Base-by-base conservation (phyloP, 2,888 invertebrate genomes). In the Drosophila eohydei region DNA sequence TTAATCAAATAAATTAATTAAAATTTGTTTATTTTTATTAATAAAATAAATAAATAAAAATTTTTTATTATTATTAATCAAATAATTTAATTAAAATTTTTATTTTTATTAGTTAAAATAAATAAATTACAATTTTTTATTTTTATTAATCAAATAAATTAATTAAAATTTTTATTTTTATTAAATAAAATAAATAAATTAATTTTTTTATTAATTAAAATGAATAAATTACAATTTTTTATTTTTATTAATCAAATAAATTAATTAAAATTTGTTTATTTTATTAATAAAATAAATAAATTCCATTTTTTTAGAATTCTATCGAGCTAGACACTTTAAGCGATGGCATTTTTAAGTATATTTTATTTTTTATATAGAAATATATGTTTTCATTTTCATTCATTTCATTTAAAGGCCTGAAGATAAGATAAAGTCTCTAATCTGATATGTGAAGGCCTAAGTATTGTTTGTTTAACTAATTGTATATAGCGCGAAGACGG, bases 391-490 rank as follows among this genome's bases (percentile, higher is more conserved):
- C 16, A 46, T 63, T 6, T 48, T 28, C 11, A 28, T 51, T 11
- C 30, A 16, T 9, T 16, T 34, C 34, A 16, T 26, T 21, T 28
- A 16, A 2, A 32, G 32, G 16, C 1, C 38, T 40, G 12, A 1
- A 70, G 63, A 50, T 57, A 69, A 69, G 69, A 69, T 70, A 44
- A 60, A 11, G 26, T 9, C 12, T 3, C 21, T 55, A 16, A 66
- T 57, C 32, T 40, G 5, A 14, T 14, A 16, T 51, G 34, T 58
- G 63, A 63, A 63, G 63, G 34, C 40, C 50, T 51, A 59, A 16
- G 28, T 55, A 58, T 59, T 54, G 41, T 55, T 40, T 26, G 40
- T 26, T 32, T 32, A 52, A 40, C 54, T 51, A 56, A 60, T 40
- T 44, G 51, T 44, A 32, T 50, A 44, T 41, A 21, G 36, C 36